Percentiles rank a stretch among this genome's conserved stretches.
Evolutionary conservation across 2,797 vertebrate species (phyloP).

Genomic region (Clamator glandarius): DNA sequence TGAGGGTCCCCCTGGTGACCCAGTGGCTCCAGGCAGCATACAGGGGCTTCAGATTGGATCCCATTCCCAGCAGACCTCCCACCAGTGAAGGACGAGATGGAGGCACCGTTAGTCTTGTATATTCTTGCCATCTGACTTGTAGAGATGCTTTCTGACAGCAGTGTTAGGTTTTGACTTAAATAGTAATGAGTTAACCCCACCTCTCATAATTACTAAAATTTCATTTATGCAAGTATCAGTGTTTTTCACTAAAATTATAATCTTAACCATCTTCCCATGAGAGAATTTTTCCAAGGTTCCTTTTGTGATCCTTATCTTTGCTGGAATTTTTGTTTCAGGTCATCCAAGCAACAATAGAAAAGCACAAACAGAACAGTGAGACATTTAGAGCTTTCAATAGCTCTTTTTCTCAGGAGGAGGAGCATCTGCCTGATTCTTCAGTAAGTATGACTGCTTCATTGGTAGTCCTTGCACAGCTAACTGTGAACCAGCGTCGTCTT

Average conservation of each 20-base stretch:
- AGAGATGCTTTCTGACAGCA: not conserved
- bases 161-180: not conserved
- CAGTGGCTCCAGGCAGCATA: not conserved
- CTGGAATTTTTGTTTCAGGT: constrained; percentile 79
- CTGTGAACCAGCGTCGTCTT: not conserved
- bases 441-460: constrained; percentile 74
- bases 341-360: constrained; percentile 91
- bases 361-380: constrained; percentile 96
- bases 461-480: not conserved
- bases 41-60: fast-evolving
- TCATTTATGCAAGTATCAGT: not conserved
- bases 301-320: not conserved
- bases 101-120: not conserved
- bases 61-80: not conserved
- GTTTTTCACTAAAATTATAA: not conserved
- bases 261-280: not conserved
- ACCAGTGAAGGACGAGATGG: not conserved
- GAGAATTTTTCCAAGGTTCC: not conserved
- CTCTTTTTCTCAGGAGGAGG: constrained; percentile 90
- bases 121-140: not conserved
- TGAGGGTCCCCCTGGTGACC: not conserved
- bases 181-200: not conserved
- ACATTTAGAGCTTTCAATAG: constrained; percentile 93
- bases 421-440: constrained; percentile 85
- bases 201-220: not conserved